Evolutionary conservation across 1,140 invertebrate species (phyloP).

Genomic region (Charaxes varanes): DNA sequence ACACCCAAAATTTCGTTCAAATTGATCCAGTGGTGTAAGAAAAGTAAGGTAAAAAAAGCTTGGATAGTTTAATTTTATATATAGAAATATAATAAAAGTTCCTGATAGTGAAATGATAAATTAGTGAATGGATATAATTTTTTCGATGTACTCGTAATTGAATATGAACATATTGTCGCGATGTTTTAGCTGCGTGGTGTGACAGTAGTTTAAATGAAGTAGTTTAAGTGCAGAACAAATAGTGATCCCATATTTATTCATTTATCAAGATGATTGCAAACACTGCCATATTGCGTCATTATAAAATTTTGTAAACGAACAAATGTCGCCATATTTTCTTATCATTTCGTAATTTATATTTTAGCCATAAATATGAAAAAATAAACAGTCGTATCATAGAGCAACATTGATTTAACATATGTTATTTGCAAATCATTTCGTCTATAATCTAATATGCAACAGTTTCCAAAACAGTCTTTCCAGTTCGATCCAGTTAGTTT

Average conservation of each 20-base stretch:
- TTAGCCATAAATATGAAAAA: conserved; percentile 25
- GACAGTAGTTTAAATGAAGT: conserved; percentile 4
- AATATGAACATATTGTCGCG: neutral
- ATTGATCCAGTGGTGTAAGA: too few relatives aligned
- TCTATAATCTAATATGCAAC: too few relatives aligned
- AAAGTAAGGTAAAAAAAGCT: too few relatives aligned
- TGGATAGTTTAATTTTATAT: too few relatives aligned
- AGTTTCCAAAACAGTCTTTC: too few relatives aligned
- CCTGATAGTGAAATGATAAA: too few relatives aligned
- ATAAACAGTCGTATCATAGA: conserved; percentile 34
- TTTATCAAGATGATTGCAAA: conserved; percentile 25
- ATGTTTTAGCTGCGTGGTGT: neutral
- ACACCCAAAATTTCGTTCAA: too few relatives aligned
- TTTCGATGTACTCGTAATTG: too few relatives aligned
- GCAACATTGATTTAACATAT: conserved; percentile 34
- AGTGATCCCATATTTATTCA: conserved; percentile 17
- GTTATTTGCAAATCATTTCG: conserved; percentile 23
- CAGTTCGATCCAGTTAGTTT: too few relatives aligned
- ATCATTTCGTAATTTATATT: conserved; percentile 30
- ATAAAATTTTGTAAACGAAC: conserved; percentile 10
- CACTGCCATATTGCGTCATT: conserved; percentile 27
- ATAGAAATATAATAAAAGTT: too few relatives aligned
- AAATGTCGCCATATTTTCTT: conserved; percentile 21
- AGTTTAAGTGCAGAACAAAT: conserved; percentile 16
- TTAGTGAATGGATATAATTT: too few relatives aligned